These are phyloP conservation scores for Pseudonaja textilis DNA, from an alignment of 2,113 vertebrate species.

Conservation along the genomic window DNA sequence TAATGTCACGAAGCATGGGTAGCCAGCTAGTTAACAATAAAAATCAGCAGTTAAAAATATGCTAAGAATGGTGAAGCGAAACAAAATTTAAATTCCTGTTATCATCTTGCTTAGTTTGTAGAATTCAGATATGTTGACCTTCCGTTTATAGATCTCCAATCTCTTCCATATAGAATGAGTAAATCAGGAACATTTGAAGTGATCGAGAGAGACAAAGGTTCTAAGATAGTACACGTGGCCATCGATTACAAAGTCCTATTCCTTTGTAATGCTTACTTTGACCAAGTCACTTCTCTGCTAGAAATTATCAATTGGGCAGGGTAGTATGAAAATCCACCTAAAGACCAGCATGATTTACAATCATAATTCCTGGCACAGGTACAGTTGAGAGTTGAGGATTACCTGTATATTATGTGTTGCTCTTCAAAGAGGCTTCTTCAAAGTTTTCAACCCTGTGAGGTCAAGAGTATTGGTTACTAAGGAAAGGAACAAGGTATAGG, in stretches of 20 bases:
- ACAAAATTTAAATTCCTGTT: background rate
- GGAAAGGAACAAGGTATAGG: background rate
- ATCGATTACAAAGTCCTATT: background rate
- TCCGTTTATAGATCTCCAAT: background rate
- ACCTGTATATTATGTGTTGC: background rate
- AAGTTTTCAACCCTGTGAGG: background rate
- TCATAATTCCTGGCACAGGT: background rate
- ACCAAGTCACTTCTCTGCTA: background rate
- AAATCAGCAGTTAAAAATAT: background rate
- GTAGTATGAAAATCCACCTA: background rate
- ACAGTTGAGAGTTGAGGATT: background rate
- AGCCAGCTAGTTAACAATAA: too few relatives aligned
- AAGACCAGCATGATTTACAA: background rate
- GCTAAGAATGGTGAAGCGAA: background rate
- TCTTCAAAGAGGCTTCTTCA: background rate
- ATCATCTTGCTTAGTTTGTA: background rate
- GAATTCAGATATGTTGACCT: background rate
- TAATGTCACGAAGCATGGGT: too few relatives aligned
- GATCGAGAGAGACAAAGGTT: background rate
- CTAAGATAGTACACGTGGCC: background rate
- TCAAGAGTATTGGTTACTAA: background rate
- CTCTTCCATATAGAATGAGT: background rate
- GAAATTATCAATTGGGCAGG: background rate
- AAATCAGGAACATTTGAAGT: background rate
- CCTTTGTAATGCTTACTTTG: background rate